These are phyloP conservation scores for Hydropotes inermis DNA, from an alignment of 2,113 vertebrate genomes.

Conservation along the genomic window DNA sequence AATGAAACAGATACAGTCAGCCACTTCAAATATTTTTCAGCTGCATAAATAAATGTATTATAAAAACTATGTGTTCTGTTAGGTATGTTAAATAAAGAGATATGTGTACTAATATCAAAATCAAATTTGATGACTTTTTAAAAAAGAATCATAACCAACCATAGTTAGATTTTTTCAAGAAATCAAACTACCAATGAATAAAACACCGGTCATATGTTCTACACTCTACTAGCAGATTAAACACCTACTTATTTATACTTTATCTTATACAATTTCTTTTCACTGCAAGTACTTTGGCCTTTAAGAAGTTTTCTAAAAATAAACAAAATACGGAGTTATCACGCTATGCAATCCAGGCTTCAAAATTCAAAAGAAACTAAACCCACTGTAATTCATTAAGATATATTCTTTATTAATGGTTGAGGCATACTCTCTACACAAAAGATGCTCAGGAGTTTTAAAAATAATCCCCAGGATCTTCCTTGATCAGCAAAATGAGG, in stretches of 20 bases:
- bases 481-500: neutral
- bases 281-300: neutral
- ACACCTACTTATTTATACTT: neutral
- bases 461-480: neutral
- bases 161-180: neutral
- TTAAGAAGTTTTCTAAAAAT: neutral
- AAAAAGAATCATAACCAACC: neutral
- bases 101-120: neutral
- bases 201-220: neutral
- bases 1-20: neutral
- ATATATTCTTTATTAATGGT: neutral
- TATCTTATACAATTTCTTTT: neutral
- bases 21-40: slow-evolving; percentile 3
- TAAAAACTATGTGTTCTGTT: neutral
- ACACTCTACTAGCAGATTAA: neutral
- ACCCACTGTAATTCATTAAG: neutral
- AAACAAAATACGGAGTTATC: slow-evolving; percentile 11
- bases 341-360: neutral
- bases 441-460: neutral
- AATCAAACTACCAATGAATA: neutral
- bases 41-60: neutral
- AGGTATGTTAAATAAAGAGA: neutral
- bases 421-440: neutral
- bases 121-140: neutral
- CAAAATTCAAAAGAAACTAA: slow-evolving; percentile 2